phyloP scores from a whole-genome alignment of 2,113 vertebrate species.

The Heteronetta atricapilla region DNA sequence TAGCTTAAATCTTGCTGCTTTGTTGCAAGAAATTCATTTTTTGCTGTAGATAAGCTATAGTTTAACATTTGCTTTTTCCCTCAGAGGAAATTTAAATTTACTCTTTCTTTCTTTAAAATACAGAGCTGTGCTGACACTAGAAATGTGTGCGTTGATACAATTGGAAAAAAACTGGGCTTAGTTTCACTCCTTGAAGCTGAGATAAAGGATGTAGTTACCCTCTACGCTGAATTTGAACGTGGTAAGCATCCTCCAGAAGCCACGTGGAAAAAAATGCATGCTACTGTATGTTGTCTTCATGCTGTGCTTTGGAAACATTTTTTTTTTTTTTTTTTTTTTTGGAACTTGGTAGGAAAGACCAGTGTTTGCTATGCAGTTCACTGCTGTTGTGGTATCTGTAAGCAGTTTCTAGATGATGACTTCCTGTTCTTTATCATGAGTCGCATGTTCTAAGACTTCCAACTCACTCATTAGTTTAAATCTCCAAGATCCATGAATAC shows the following conservation, averaged over 20 bases:
- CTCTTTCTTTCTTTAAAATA: background rate
- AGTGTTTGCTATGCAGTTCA: background rate
- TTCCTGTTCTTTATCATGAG: background rate
- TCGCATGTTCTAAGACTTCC: rapidly evolving
- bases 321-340: background rate
- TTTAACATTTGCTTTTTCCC: background rate
- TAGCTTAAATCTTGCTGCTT: background rate
- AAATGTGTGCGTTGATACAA: background rate
- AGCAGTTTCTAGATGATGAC: background rate
- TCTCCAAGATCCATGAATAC: background rate
- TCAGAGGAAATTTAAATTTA: background rate
- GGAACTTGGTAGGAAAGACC: background rate
- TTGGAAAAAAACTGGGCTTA: background rate
- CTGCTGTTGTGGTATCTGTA: background rate
- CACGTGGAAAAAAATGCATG: background rate
- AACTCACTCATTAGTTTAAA: background rate
- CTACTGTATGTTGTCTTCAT: background rate
- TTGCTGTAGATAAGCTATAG: background rate
- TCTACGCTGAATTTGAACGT: background rate
- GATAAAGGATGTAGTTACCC: background rate
- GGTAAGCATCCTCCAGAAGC: background rate
- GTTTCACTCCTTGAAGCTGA: background rate
- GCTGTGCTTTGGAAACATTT: background rate
- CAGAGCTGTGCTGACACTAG: background rate
- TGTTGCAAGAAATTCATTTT: background rate